phyloP scores from a whole-genome alignment of 2,113 vertebrate species.

The Apaloderma vittatum region DNA sequence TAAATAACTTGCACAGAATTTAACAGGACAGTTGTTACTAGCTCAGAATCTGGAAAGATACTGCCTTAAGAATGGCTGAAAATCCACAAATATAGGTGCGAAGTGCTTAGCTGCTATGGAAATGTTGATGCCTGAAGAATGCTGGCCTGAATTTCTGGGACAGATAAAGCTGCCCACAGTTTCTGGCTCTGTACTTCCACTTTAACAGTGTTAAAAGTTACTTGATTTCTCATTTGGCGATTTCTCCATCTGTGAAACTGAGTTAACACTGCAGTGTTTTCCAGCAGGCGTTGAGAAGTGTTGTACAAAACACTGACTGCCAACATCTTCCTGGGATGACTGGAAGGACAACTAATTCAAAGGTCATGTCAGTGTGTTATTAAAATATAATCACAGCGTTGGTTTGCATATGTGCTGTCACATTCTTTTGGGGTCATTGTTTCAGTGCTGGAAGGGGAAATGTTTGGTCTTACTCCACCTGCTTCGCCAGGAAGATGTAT shows the following conservation, averaged over 20 bases:
- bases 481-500: fast-evolving
- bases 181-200: background rate
- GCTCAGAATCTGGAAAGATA: background rate
- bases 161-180: background rate
- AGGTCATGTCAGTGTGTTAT: conserved; percentile 4
- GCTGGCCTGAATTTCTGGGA: background rate
- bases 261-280: background rate
- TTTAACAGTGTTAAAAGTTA: background rate
- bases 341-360: background rate
- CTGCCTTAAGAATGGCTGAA: background rate
- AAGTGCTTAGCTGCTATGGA: background rate
- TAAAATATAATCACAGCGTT: background rate
- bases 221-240: background rate
- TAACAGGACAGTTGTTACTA: background rate
- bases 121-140: background rate
- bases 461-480: background rate
- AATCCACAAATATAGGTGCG: background rate
- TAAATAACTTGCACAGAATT: background rate
- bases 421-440: conserved; percentile 28
- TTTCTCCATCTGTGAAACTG: background rate
- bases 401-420: background rate
- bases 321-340: background rate
- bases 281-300: background rate
- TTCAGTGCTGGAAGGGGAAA: background rate
- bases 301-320: background rate